Evolutionary conservation across 1,140 invertebrate species (phyloP).

Genomic region (Drosophila miranda): DNA sequence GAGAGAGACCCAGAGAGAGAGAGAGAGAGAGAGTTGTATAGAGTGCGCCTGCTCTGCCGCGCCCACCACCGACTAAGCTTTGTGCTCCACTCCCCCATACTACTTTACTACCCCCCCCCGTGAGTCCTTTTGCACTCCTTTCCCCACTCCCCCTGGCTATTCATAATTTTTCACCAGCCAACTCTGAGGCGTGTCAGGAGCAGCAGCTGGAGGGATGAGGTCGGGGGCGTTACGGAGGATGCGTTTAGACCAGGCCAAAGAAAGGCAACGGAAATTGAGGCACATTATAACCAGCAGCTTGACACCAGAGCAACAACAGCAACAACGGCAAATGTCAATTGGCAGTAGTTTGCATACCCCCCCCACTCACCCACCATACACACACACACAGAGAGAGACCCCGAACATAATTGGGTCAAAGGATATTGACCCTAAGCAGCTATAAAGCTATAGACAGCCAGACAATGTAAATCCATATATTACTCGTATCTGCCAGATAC

Average conservation of each 20-base stretch:
- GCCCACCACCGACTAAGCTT: constrained; percentile 56
- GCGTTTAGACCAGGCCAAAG: constrained; percentile 57
- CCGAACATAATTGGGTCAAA: constrained; percentile 76
- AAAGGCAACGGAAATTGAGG: constrained; percentile 68
- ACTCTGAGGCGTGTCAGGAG: constrained; percentile 61
- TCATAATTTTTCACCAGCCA: constrained; percentile 55
- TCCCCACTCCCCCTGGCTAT: constrained; percentile 33
- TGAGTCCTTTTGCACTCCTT: constrained; percentile 21
- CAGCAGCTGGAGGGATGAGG: not conserved
- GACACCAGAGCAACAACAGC: constrained; percentile 38
- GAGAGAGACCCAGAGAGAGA: not conserved
- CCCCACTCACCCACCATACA: not conserved
- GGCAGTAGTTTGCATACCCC: constrained; percentile 30
- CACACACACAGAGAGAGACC: not conserved
- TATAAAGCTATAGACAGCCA: constrained; percentile 47
- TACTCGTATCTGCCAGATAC: not conserved
- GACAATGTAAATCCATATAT: constrained; percentile 4
- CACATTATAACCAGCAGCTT: constrained; percentile 60
- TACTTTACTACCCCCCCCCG: constrained; percentile 19
- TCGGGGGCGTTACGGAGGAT: constrained; percentile 16
- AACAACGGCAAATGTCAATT: constrained; percentile 58
- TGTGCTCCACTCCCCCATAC: constrained; percentile 11
- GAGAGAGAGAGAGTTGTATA: constrained; percentile 30
- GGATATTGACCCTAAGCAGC: constrained; percentile 72
- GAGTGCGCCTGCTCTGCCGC: constrained; percentile 69